Conservation (phyloP, 2,888 invertebrate species). For the Saturnia pavonia region DNA sequence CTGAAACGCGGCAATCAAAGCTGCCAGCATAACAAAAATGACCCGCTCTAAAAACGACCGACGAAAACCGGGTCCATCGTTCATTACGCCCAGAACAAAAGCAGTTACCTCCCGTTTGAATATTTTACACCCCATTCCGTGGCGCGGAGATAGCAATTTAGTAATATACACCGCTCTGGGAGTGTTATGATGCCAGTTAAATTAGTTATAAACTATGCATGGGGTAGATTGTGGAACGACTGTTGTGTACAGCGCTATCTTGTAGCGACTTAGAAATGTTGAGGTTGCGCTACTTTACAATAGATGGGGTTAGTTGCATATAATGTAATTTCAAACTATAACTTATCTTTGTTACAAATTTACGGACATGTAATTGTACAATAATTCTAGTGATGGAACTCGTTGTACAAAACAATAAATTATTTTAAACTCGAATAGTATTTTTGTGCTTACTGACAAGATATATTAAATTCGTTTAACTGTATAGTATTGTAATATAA, state of each 20-base stretch:
- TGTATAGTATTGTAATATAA: no score
- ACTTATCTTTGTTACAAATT: not conserved
- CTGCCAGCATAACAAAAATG: conserved; percentile 34
- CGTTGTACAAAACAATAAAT: no score
- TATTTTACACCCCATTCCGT: conserved; percentile 73
- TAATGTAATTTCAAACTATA: not conserved
- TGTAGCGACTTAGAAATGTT: conserved; percentile 2
- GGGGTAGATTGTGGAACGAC: conserved; percentile 57
- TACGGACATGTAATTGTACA: not conserved
- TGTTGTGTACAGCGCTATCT: conserved; percentile 59
- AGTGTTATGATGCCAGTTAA: conserved; percentile 61
- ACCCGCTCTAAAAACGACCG: conserved; percentile 37
- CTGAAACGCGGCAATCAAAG: conserved; percentile 3
- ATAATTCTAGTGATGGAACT: no score
- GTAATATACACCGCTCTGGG: conserved; percentile 65
- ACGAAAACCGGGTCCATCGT: conserved; percentile 49
- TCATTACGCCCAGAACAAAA: conserved; percentile 73
- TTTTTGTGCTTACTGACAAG: no score
- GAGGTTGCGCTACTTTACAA: conserved; percentile 39
- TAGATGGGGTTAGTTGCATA: conserved; percentile 40
- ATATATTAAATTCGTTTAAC: no score
- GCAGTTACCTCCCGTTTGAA: conserved; percentile 70
- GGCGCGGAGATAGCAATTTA: conserved; percentile 64
- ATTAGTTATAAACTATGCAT: conserved; percentile 68
- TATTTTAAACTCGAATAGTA: no score